Base-by-base conservation (phyloP, 2,888 invertebrate species). In the Thumatha senex region DNA sequence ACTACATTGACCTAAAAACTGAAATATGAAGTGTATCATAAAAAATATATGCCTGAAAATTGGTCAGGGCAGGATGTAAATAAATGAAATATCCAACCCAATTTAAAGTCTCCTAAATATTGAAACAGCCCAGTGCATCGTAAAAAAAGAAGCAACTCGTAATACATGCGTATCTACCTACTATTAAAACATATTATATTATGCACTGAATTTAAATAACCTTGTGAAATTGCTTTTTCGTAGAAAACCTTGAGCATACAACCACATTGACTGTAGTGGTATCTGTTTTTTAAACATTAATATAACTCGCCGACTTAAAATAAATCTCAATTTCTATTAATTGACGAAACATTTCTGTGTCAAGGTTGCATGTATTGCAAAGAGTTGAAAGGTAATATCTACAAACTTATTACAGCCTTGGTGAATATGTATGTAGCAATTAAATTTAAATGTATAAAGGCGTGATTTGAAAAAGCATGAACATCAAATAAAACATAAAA, bases 301-400 rank as follows among this genome's bases (percentile, higher is more conserved):
- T 69, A 69, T 60, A 68, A 75, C 67, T 63, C 63, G 65, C 64
- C 51, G 58, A 66, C 62, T 39, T 65, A 78, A 74, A 72, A 74
- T 71, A 74, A 75, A 74, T 75, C 71, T 74, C 67, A 75, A 77
- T 78, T 80, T 82, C 77, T 78, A 77, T 76, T 78, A 81, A 85
- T 82, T 80, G 79, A 78, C 80, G 78, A 81, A 84, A 82, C 78
- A 73, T 79, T 84, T 83, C 76, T 75, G 78, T 83, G 81, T 82
- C 83, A 86, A 88, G 85, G 87, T 76, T 67, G 56, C 54, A 63
- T 67, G 71, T 76, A 71, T 85, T 86, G 82, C 83, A 81, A 74
- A 77, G 65, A 80, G 82, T 85, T 82, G 83, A 87, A 86, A 86
- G 86, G 82, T 81, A 85, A 80, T 83, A 80, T 84, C 74, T 77